Base-by-base conservation (phyloP, 2,888 invertebrate species). In the Campoplex nolae region DNA sequence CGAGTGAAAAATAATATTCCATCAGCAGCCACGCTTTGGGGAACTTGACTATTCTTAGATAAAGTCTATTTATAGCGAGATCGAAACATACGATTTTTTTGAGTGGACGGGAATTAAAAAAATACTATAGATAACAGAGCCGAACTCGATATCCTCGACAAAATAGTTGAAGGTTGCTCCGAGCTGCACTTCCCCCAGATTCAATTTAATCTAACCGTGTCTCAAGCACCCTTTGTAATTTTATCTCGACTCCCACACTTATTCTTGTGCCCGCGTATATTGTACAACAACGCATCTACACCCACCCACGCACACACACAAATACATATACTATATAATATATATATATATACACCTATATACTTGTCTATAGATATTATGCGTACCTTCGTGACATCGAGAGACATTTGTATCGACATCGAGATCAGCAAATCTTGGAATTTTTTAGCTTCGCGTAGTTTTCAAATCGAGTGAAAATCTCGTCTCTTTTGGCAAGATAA, bases 171-270 rank as follows among this genome's bases (percentile, higher is more conserved):
- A 32, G 32, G 67, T 73, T 68, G 73, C 76, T 83, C 45, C 80
- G 70, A 54, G 76, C 73, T 81, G 38, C 0, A 23, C 23, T 38
- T 38, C 38, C 38, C 38, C 38, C 38, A 6, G 38, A 6, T 4
- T 6, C 38, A 38, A 38, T 38, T 0, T 38, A 38, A 38, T 38
- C 6, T 38, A 38, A 38, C 38, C 38, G 6, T 38, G 38, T 38
- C 38, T 3, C 6, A 38, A 38, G 3, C 38, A 38, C 28, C 51
- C 70, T 87, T 87, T 77, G 70, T 84, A 65, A 75, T 84, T 84
- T 87, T 71, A 82, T 84, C 77, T 84, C 75, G 56, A 54, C 32
- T 77, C 84, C 77, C 73, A 28, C 80, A 83, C 84, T 23, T 23
- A 23, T 82, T 79, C 62, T 75, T 86, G 83, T 74, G 83, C 75